Base-by-base conservation (phyloP, 2,888 invertebrate species). In the Drosophila setosimentum region DNA sequence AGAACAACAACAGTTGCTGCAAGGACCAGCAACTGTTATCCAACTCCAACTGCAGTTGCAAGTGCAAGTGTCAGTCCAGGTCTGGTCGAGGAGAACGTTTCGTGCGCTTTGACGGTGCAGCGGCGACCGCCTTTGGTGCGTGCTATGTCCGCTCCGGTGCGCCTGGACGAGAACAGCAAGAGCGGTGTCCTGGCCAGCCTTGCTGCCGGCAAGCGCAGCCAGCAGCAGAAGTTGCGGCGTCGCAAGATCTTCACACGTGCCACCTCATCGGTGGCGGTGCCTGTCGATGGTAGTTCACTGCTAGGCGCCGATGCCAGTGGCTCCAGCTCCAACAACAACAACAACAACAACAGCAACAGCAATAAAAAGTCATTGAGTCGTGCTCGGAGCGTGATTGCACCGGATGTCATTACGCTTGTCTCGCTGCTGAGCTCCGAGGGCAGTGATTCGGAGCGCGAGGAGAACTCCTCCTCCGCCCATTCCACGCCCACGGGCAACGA, bases 371-470 rank as follows among this genome's bases (percentile, higher is more conserved):
- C 83, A 0, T 64, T 92, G 24, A 78, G 90, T 35, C 90, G 93
- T 27, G 80, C 92, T 0, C 89, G 92, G 62, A 92, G 93, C 21
- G 87, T 91, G 3, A 83, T 92, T 51, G 91, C 91, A 0, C 89
- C 92, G 8, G 93, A 93, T 84, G 93, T 96, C 40, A 94, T 95
- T 1, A 96, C 96, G 0, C 94, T 96, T 94, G 95, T 96, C 0
- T 96, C 96, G 0, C 91, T 96, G 51, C 93, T 96, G 5, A 95
- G 95, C 85, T 95, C 96, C 0, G 94, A 95, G 24, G 95, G 94
- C 45, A 95, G 95, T 85, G 96, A 96, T 66, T 94, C 94, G 27
- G 95, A 95, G 80, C 94, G 94, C 16, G 94, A 94, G 67, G 93
- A 93, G 3, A 80, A 50, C 51, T 84, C 87, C 32, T 24, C 83